Conservation (phyloP, 1,140 invertebrate species). For the Drosophila bipectinata region DNA sequence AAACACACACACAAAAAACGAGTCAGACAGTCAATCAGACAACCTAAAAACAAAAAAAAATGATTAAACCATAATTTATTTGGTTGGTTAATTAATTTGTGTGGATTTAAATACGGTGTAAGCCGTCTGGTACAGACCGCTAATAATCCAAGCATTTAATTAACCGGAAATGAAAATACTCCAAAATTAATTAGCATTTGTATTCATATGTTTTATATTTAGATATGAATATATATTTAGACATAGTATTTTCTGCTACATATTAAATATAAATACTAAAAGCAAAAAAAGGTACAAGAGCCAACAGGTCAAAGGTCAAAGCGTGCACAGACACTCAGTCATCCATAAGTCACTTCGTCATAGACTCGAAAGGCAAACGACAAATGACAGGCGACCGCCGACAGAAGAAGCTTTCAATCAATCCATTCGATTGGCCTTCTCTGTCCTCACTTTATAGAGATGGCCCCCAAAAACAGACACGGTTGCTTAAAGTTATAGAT, state of each 20-base stretch:
- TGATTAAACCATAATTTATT: constrained; percentile 1
- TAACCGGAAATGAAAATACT: constrained; percentile 19
- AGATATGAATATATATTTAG: constrained; percentile 4
- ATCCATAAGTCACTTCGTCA: constrained; percentile 37
- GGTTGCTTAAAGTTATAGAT: background rate
- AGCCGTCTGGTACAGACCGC: background rate
- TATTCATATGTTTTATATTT: background rate
- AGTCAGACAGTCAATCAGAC: background rate
- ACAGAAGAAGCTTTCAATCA: constrained; percentile 63
- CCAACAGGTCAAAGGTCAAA: constrained; percentile 31
- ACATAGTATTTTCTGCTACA: background rate
- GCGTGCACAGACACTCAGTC: constrained; percentile 24
- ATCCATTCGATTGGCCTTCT: background rate
- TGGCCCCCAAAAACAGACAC: background rate
- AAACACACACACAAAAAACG: background rate
- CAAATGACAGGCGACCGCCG: constrained; percentile 4
- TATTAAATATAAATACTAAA: background rate
- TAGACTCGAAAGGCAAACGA: constrained; percentile 1
- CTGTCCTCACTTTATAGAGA: background rate
- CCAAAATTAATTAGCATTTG: constrained; percentile 30
- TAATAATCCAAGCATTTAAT: constrained; percentile 12
- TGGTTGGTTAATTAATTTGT: constrained; percentile 11
- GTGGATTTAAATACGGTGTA: constrained; percentile 13
- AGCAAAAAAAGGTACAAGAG: background rate
- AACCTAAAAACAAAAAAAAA: no score